Percentiles rank a stretch among this genome's conserved stretches.
These are phyloP conservation scores for Zygogramma bicolorata DNA, from an alignment of 2,888 invertebrate species.

Conservation along the genomic window DNA sequence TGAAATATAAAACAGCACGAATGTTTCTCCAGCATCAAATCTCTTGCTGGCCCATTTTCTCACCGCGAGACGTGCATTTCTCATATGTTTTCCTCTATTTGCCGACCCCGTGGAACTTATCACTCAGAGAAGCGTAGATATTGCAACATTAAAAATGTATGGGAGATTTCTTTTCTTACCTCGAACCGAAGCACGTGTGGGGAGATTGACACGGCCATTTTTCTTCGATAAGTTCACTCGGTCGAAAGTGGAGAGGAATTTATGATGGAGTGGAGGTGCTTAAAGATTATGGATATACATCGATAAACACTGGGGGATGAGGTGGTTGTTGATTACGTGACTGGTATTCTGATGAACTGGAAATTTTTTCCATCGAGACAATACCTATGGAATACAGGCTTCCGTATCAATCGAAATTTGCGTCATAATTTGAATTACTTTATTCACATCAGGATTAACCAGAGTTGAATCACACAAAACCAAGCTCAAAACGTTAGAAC, in stretches of 20 bases:
- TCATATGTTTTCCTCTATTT: slow-evolving; percentile 9
- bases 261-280: background rate
- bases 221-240: background rate
- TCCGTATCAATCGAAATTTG: too few species aligned
- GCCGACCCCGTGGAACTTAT: background rate
- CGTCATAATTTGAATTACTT: too few species aligned
- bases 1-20: slow-evolving; percentile 18
- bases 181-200: background rate
- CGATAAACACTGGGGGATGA: background rate
- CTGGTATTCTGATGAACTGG: background rate
- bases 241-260: background rate
- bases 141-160: slow-evolving; percentile 25
- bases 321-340: background rate
- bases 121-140: slow-evolving; percentile 9
- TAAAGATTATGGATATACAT: background rate
- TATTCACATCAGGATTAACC: too few species aligned
- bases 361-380: too few species aligned
- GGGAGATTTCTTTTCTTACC: slow-evolving; percentile 11
- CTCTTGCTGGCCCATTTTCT: background rate
- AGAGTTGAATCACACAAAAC: too few species aligned
- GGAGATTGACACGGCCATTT: background rate
- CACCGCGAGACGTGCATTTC: background rate
- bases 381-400: too few species aligned
- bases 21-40: slow-evolving; percentile 5
- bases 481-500: too few species aligned